Conservation (phyloP, 2,113 vertebrate genomes). For the Barnardius zonarius region DNA sequence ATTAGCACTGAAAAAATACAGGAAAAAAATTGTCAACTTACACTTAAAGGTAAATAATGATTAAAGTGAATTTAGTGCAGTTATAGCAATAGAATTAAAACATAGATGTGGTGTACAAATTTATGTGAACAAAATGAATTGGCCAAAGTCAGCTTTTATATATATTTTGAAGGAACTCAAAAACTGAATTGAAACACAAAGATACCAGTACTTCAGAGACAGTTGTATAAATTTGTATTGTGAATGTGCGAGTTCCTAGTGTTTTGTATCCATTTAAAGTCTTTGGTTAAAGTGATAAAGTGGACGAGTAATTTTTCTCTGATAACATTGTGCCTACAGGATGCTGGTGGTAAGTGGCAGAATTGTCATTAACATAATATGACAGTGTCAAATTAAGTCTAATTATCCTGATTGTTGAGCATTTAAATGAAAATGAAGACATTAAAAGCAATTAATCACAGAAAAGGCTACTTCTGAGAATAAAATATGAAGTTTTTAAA, state of each 20-base stretch:
- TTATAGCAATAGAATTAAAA: neutral
- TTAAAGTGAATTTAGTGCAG: neutral
- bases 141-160: neutral
- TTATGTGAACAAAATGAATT: neutral
- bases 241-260: constrained; percentile 19
- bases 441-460: constrained; percentile 86
- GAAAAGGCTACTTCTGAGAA: constrained; percentile 72
- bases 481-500: constrained; percentile 56
- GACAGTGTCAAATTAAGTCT: constrained; percentile 84
- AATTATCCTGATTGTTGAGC: constrained; percentile 88
- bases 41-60: neutral
- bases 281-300: constrained; percentile 65
- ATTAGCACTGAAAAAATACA: neutral
- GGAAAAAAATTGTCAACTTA: neutral
- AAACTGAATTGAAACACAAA: neutral
- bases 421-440: constrained; percentile 87
- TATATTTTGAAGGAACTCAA: neutral
- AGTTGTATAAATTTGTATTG: constrained; percentile 17
- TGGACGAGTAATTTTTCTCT: constrained; percentile 67
- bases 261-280: constrained; percentile 29
- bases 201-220: neutral
- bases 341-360: constrained; percentile 72
- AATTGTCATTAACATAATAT: constrained; percentile 76
- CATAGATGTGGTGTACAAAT: neutral
- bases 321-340: constrained; percentile 70